Conservation (phyloP, 1,140 invertebrate species). For the Aporrectodea caliginosa region DNA sequence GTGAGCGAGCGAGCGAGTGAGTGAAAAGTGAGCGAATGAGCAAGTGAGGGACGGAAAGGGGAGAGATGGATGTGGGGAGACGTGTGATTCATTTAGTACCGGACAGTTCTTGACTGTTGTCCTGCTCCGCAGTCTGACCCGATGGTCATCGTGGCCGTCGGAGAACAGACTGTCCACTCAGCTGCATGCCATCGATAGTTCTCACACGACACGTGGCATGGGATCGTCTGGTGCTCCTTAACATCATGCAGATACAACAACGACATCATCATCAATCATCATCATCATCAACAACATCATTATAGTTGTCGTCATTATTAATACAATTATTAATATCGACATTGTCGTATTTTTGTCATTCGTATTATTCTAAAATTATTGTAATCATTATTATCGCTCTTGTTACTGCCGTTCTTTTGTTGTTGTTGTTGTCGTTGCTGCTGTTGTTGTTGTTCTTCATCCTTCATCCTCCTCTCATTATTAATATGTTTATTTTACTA, state of each 20-base stretch:
- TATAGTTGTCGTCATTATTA: neutral
- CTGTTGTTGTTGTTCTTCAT: too few relatives aligned
- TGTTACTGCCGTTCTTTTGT: too few relatives aligned
- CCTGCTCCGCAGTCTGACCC: neutral
- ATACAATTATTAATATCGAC: neutral
- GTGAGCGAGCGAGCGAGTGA: too few relatives aligned
- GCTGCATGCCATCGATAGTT: conserved; percentile 21
- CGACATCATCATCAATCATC: neutral
- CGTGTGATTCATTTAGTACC: neutral
- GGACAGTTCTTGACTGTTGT: neutral
- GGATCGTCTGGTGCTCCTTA: conserved; percentile 22
- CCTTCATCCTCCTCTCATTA: neutral
- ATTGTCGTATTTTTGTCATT: neutral
- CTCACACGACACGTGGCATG: conserved; percentile 23
- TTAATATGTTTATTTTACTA: neutral
- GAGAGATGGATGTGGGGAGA: neutral
- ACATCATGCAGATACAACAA: neutral
- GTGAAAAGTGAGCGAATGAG: too few relatives aligned
- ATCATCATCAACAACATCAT: neutral
- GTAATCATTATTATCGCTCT: neutral
- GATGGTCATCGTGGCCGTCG: neutral
- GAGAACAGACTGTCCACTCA: conserved; percentile 24
- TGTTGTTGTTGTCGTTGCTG: too few relatives aligned
- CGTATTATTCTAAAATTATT: neutral
- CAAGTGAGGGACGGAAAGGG: neutral